Evolutionary conservation across 2,888 invertebrate genomes (phyloP).

Genomic region (Caenorhabditis zanzibari): DNA sequence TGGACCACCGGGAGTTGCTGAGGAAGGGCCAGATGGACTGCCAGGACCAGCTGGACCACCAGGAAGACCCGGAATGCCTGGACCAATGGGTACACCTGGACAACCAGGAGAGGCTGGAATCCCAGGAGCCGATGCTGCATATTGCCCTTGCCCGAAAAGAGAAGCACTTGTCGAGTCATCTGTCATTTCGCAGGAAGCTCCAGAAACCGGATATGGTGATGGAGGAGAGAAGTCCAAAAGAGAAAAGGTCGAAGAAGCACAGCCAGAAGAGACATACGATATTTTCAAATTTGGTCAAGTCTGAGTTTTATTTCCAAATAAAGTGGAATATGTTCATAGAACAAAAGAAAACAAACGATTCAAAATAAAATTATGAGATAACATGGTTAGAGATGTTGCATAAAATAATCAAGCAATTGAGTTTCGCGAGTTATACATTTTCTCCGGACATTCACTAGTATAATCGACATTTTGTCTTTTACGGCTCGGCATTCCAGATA

Average conservation of each 20-base stretch:
- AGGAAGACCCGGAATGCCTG: constrained; percentile 73
- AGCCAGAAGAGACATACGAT: constrained; percentile 55
- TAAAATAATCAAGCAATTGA: constrained; percentile 18
- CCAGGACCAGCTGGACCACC: constrained; percentile 73
- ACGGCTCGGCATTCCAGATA: constrained; percentile 4
- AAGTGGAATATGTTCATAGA: constrained; percentile 48
- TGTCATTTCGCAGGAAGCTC: constrained; percentile 36
- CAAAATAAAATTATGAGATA: constrained; percentile 6
- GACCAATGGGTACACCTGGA: constrained; percentile 72
- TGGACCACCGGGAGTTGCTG: constrained; percentile 72
- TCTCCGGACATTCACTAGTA: constrained; percentile 27
- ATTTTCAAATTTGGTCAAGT: constrained; percentile 59
- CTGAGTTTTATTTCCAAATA: constrained; percentile 23
- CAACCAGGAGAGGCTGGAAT: constrained; percentile 66
- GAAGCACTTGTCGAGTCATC: constrained; percentile 66
- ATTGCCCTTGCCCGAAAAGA: constrained; percentile 71
- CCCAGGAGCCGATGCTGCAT: constrained; percentile 70
- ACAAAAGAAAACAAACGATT: constrained; percentile 10
- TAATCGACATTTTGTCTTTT: constrained; percentile 16
- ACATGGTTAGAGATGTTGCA: neutral
- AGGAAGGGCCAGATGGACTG: constrained; percentile 76
- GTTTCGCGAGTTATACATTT: constrained; percentile 17
- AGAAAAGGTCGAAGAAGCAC: constrained; percentile 37
- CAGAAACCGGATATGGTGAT: constrained; percentile 62
- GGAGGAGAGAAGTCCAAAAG: constrained; percentile 53